These are phyloP conservation scores for Pemphredon lugubris DNA, from an alignment of 2,888 invertebrate species.

Conservation along the genomic window DNA sequence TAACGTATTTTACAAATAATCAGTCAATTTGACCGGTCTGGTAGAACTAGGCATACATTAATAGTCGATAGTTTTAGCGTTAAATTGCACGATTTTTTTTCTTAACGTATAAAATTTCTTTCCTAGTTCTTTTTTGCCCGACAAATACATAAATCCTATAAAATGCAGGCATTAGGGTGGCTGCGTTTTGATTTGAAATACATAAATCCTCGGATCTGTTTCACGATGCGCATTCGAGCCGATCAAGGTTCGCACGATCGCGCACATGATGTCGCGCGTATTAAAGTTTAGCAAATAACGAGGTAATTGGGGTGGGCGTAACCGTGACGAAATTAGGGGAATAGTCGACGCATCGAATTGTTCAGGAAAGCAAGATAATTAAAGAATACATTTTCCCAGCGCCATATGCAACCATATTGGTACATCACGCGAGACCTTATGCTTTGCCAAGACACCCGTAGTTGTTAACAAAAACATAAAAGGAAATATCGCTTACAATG, in stretches of 20 bases:
- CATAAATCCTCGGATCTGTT: background rate
- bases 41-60: no score
- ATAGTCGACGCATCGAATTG: constrained; percentile 57
- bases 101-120: no score
- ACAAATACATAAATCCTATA: no score
- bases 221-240: constrained; percentile 22
- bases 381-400: constrained; percentile 64
- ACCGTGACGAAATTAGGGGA: constrained; percentile 66
- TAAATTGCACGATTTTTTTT: no score
- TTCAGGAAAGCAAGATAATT: constrained; percentile 57
- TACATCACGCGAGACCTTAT: background rate
- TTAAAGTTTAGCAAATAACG: constrained; percentile 61
- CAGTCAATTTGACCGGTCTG: no score
- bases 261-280: constrained; percentile 64
- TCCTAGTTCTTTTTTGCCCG: no score
- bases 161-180: no score
- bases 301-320: constrained; percentile 71
- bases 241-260: constrained; percentile 62
- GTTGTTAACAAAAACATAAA: no score
- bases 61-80: no score
- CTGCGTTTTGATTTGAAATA: background rate
- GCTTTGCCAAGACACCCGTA: constrained; percentile 10
- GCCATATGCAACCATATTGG: constrained; percentile 56
- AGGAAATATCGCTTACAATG: no score
- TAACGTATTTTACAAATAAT: no score